phyloP scores from a whole-genome alignment of 2,888 invertebrate genomes.

The Trachelus stipa region DNA sequence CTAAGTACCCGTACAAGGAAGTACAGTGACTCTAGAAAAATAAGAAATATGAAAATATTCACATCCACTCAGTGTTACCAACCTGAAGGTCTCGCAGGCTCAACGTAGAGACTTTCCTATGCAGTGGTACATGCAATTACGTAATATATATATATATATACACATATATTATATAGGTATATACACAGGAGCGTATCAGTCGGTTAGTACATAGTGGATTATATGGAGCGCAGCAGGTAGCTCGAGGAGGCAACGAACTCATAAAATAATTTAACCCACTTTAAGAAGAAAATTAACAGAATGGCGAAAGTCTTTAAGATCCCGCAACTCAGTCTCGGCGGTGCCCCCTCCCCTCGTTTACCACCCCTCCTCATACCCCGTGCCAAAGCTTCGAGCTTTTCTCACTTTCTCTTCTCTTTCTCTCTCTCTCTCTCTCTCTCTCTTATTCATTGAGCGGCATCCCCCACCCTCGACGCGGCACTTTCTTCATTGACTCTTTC shows the following conservation, averaged over 20 bases:
- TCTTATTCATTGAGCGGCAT: conserved; percentile 64
- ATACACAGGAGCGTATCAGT: background rate
- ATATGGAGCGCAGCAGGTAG: conserved; percentile 9
- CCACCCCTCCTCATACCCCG: conserved; percentile 28
- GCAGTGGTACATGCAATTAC: background rate
- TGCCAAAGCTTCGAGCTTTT: conserved; percentile 9
- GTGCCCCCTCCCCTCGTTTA: conserved; percentile 28
- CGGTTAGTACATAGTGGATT: background rate
- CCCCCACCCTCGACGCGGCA: conserved; percentile 41
- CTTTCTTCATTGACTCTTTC: conserved; percentile 68
- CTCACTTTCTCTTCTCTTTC: conserved; percentile 34
- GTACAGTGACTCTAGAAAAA: background rate
- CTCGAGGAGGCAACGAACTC: conserved; percentile 43
- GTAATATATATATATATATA: background rate
- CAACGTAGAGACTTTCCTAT: background rate
- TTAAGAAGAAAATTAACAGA: conserved; percentile 64
- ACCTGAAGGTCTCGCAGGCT: background rate
- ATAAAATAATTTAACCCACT: conserved; percentile 65
- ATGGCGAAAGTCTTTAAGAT: conserved; percentile 65
- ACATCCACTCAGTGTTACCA: background rate
- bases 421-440: conserved; percentile 28
- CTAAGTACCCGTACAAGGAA: too few species aligned
- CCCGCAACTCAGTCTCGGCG: conserved; percentile 42
- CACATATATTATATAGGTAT: background rate
- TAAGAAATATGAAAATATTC: background rate